These are phyloP conservation scores for Saccostrea echinata DNA, from an alignment of 1,140 invertebrate genomes.

Conservation along the genomic window DNA sequence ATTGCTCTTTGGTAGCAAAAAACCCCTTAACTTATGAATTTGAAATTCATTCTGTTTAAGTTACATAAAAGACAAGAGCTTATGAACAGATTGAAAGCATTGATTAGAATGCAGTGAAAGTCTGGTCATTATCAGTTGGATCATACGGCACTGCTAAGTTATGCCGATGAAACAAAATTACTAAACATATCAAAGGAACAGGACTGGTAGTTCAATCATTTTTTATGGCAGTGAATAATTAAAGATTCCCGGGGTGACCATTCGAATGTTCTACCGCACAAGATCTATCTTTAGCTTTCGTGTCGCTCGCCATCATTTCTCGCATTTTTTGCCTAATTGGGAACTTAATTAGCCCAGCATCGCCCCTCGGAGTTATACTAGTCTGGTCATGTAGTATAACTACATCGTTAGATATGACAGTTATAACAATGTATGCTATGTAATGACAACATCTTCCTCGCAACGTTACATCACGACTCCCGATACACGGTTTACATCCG, in stretches of 20 bases:
- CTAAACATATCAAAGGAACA: conserved; percentile 19
- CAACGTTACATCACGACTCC: conserved; percentile 15
- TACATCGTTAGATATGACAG: conserved; percentile 27
- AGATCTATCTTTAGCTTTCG: conserved; percentile 22
- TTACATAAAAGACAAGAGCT: not conserved
- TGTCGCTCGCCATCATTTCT: conserved; percentile 24
- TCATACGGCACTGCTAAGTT: not conserved
- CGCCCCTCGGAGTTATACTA: conserved; percentile 19
- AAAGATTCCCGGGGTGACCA: conserved; percentile 22
- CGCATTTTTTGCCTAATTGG: conserved; percentile 28
- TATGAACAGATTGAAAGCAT: not conserved
- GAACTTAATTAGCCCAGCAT: conserved; percentile 34
- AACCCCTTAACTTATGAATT: too few relatives aligned
- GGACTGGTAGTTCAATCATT: not conserved
- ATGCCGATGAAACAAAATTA: conserved; percentile 28
- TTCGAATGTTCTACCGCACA: conserved; percentile 24
- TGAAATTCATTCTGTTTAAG: too few relatives aligned
- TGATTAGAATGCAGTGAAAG: not conserved
- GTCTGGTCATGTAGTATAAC: not conserved
- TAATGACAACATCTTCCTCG: conserved; percentile 23
- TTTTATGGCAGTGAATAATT: conserved; percentile 29
- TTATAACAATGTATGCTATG: conserved; percentile 30
- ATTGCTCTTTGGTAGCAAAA: too few relatives aligned
- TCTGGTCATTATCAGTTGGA: not conserved
- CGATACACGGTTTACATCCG: not conserved